Evolutionary conservation across 1,140 invertebrate genomes (phyloP).

Genomic region (Dendrolimus kikuchii): DNA sequence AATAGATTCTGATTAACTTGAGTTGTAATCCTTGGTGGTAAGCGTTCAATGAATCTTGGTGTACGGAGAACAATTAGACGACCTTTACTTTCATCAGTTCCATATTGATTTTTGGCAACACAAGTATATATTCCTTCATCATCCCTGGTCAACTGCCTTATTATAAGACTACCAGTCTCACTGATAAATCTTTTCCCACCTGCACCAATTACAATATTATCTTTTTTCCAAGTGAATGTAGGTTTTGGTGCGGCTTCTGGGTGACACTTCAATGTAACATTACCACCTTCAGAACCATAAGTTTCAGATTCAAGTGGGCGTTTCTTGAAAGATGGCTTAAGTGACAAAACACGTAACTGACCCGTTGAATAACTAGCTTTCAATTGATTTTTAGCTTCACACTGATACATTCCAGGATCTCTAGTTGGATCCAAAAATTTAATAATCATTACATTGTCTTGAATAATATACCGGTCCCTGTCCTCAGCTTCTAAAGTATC

Average conservation of each 20-base stretch:
- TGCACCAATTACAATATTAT: constrained; percentile 85
- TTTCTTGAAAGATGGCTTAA: constrained; percentile 94
- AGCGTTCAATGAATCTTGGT: constrained; percentile 79
- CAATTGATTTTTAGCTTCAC: constrained; percentile 90
- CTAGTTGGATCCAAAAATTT: constrained; percentile 81
- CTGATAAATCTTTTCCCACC: constrained; percentile 86
- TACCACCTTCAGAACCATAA: constrained; percentile 91
- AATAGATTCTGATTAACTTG: constrained; percentile 81
- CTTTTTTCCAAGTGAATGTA: constrained; percentile 92
- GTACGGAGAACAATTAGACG: constrained; percentile 87
- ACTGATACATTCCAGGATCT: constrained; percentile 98
- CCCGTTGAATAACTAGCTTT: constrained; percentile 91
- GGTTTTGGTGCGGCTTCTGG: constrained; percentile 96
- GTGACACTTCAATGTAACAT: constrained; percentile 92
- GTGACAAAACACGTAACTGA: constrained; percentile 88
- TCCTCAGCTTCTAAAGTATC: constrained; percentile 79
- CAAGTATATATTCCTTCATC: constrained; percentile 94
- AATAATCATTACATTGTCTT: constrained; percentile 92
- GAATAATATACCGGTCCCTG: constrained; percentile 83
- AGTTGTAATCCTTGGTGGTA: constrained; percentile 77
- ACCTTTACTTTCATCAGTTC: constrained; percentile 85
- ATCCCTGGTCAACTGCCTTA: constrained; percentile 87
- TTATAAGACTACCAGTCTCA: constrained; percentile 89
- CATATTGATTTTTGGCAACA: constrained; percentile 87
- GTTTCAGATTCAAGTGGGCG: constrained; percentile 89